Evolutionary conservation across 2,888 invertebrate genomes (phyloP).

Genomic region (Periphyllus acericola): DNA sequence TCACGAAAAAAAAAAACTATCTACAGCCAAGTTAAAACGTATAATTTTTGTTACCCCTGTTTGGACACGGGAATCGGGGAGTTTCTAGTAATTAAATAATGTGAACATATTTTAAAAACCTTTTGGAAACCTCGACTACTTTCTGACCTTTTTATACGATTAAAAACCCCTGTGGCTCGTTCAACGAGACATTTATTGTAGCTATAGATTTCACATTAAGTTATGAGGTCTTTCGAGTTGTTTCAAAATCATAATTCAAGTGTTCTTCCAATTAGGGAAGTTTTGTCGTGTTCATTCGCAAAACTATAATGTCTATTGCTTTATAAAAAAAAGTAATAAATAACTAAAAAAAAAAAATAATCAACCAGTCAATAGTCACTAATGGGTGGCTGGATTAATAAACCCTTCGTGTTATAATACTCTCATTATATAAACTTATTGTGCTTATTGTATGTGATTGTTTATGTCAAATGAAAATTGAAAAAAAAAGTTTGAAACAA

Average conservation of each 20-base stretch:
- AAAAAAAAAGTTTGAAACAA: too few species aligned
- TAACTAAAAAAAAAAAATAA: too few species aligned
- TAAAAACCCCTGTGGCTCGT: constrained; percentile 1
- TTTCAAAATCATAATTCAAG: background rate
- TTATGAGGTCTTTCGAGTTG: background rate
- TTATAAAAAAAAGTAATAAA: too few species aligned
- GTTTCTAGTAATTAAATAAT: background rate
- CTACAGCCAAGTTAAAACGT: background rate
- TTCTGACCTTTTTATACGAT: constrained; percentile 35
- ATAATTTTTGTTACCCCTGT: background rate
- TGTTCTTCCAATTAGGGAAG: too few species aligned
- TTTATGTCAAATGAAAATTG: too few species aligned
- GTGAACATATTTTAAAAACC: constrained; percentile 14
- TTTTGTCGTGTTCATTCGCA: too few species aligned
- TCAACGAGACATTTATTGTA: constrained; percentile 13
- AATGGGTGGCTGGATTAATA: too few species aligned
- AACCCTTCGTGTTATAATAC: too few species aligned
- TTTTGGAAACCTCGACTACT: background rate
- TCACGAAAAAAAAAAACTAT: background rate
- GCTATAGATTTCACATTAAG: background rate
- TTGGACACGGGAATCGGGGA: background rate
- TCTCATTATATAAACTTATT: too few species aligned
- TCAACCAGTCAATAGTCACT: too few species aligned
- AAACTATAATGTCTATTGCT: too few species aligned
- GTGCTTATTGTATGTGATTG: too few species aligned